phyloP scores from a whole-genome alignment of 2,113 vertebrate genomes.

The Lipophrys pholis region DNA sequence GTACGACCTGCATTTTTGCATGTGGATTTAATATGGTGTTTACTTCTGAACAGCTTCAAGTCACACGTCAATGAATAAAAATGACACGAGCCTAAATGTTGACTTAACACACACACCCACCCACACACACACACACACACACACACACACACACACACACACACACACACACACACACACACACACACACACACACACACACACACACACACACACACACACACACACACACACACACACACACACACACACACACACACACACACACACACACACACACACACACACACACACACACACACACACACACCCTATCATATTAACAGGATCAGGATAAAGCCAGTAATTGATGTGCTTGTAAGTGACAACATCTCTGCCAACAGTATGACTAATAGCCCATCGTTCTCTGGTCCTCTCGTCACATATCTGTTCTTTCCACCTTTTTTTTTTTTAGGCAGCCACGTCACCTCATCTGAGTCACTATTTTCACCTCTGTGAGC shows the following conservation, averaged over 20 bases:
- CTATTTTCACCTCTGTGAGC: conserved; percentile 37
- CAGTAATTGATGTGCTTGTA: conserved; percentile 41
- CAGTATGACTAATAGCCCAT: conserved; percentile 66
- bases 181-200: conserved; percentile 9
- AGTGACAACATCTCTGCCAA: conserved; percentile 59
- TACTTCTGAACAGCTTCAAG: background rate
- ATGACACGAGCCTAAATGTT: conserved; percentile 5
- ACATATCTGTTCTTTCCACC: conserved; percentile 29
- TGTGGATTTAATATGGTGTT: too few species aligned
- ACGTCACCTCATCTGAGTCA: conserved; percentile 53
- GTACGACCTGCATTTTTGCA: too few species aligned
- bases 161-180: conserved; percentile 28
- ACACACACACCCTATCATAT: conserved; percentile 31
- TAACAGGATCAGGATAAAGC: conserved; percentile 37
- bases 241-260: conserved; percentile 28
- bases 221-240: conserved; percentile 8
- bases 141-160: conserved; percentile 29
- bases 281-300: background rate
- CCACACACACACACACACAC: background rate
- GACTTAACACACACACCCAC: conserved; percentile 22
- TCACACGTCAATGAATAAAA: background rate
- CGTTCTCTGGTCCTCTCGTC: conserved; percentile 40
- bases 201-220: conserved; percentile 8
- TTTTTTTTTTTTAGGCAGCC: conserved; percentile 48
- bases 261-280: conserved; percentile 24